Conservation (phyloP, 1,140 invertebrate species). For the Carposina sasakii region DNA sequence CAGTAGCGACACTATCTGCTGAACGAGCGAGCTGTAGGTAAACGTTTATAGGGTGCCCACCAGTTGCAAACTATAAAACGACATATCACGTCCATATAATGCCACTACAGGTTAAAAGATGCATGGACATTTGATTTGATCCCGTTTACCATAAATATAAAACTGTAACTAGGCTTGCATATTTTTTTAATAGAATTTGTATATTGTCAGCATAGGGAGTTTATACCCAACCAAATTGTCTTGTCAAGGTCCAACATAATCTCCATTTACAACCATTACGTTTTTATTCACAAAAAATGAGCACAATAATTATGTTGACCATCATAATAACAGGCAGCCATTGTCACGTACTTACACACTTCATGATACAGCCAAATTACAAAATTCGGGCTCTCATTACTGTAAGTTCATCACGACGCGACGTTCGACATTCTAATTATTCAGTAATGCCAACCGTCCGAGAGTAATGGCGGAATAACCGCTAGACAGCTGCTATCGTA, state of each 20-base stretch:
- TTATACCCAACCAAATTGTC: too few relatives aligned
- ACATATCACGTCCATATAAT: constrained; percentile 37
- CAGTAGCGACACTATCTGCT: too few relatives aligned
- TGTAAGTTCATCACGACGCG: constrained; percentile 52
- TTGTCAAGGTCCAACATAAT: too few relatives aligned
- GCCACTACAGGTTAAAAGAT: too few relatives aligned
- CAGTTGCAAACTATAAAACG: constrained; percentile 38
- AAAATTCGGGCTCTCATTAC: constrained; percentile 65
- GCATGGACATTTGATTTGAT: too few relatives aligned
- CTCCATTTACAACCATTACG: constrained; percentile 9
- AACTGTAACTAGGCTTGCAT: too few relatives aligned
- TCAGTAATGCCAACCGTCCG: constrained; percentile 60
- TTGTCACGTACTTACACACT: constrained; percentile 53
- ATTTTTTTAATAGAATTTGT: too few relatives aligned
- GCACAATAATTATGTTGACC: too few relatives aligned
- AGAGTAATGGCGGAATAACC: constrained; percentile 66
- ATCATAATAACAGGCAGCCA: too few relatives aligned
- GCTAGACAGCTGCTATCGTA: constrained; percentile 44
- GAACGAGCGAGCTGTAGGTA: too few relatives aligned
- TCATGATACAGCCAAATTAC: constrained; percentile 60
- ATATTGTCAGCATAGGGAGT: too few relatives aligned
- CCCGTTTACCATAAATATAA: too few relatives aligned
- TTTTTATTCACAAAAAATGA: constrained; percentile 35
- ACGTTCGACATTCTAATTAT: constrained; percentile 49
- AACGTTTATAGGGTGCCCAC: constrained; percentile 17